These are phyloP conservation scores for Serilophus lunatus DNA, from an alignment of 2,113 vertebrate species.

Conservation along the genomic window DNA sequence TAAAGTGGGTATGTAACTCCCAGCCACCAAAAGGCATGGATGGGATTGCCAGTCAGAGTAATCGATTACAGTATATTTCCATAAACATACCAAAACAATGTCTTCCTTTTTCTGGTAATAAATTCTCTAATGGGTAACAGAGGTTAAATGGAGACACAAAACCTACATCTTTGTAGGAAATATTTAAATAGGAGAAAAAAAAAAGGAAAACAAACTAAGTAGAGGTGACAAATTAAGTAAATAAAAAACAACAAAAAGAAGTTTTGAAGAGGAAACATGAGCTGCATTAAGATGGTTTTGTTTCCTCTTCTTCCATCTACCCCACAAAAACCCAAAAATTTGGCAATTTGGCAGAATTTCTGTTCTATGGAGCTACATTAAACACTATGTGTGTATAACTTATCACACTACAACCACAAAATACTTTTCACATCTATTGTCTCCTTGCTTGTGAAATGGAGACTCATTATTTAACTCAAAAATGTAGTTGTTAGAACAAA, in stretches of 20 bases:
- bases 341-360: neutral
- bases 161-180: conserved; percentile 31
- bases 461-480: neutral
- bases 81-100: conserved; percentile 48
- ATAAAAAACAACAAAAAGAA: neutral
- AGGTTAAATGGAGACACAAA: conserved; percentile 48
- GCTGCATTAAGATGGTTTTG: neutral
- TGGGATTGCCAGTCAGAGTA: conserved; percentile 51
- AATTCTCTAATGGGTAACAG: conserved; percentile 40
- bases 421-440: neutral
- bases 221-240: conserved; percentile 10
- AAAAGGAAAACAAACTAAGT: conserved; percentile 34
- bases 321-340: neutral
- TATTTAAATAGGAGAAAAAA: neutral
- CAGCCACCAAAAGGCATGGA: conserved; percentile 51
- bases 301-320: neutral
- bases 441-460: neutral
- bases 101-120: conserved; percentile 45
- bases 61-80: conserved; percentile 26
- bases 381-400: neutral
- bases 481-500: neutral
- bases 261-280: neutral
- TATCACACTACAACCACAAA: neutral
- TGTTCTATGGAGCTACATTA: neutral
- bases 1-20: conserved; percentile 39